Conservation (phyloP, 2,797 vertebrate genomes). For the Phoeniculus purpureus region DNA sequence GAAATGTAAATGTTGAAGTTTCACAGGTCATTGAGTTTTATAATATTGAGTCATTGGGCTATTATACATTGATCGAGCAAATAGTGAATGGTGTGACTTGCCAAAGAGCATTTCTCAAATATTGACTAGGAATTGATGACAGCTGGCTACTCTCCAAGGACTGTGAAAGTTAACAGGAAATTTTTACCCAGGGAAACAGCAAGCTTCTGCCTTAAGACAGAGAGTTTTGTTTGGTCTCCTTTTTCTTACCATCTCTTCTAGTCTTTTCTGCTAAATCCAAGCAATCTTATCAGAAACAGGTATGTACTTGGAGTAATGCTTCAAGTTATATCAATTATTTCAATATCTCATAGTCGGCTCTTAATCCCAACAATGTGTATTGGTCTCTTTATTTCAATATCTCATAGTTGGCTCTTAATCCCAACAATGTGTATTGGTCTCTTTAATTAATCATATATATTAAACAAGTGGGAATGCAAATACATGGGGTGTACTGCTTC, state of each 20-base stretch:
- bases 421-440: background rate
- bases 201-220: background rate
- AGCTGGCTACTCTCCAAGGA: conserved; percentile 39
- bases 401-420: background rate
- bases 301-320: background rate
- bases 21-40: conserved; percentile 78
- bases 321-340: background rate
- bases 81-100: conserved; percentile 59
- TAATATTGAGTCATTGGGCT: conserved; percentile 65
- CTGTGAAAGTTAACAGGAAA: conserved; percentile 48
- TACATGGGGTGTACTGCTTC: background rate
- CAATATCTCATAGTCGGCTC: background rate
- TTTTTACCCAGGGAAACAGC: conserved; percentile 23
- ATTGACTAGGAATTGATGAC: conserved; percentile 63
- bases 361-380: background rate
- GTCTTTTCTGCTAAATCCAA: background rate
- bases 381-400: background rate
- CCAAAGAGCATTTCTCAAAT: conserved; percentile 69
- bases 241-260: background rate
- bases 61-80: conserved; percentile 72
- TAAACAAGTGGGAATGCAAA: background rate
- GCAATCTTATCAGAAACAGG: background rate
- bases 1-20: conserved; percentile 71
- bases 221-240: background rate
- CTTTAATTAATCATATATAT: background rate